phyloP scores from a whole-genome alignment of 1,140 invertebrate genomes.

The Neodiprion fabricii region DNA sequence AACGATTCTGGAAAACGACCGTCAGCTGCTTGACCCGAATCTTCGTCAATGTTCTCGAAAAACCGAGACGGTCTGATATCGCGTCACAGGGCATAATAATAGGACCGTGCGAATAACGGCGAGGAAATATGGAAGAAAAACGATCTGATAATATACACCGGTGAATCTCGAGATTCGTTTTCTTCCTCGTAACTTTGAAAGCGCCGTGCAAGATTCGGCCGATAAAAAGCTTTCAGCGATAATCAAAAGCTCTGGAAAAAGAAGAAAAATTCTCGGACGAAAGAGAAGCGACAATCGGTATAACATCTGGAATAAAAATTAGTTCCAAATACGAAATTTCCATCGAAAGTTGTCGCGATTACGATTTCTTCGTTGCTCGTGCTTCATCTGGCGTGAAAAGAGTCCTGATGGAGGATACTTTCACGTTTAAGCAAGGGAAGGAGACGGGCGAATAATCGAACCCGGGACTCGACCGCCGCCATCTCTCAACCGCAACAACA shows the following conservation, averaged over 20 bases:
- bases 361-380: neutral
- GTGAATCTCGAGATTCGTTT: too few species aligned
- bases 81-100: too few species aligned
- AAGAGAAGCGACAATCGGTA: neutral
- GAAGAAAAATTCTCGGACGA: neutral
- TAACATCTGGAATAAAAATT: neutral
- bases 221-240: too few species aligned
- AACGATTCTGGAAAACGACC: slow-evolving; percentile 15
- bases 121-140: too few species aligned
- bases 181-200: too few species aligned
- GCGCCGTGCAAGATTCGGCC: too few species aligned
- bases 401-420: neutral
- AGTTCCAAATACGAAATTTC: neutral
- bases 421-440: neutral
- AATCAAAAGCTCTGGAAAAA: too few species aligned
- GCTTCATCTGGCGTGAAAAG: neutral
- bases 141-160: too few species aligned
- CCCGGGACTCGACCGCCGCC: too few species aligned
- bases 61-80: neutral
- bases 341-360: neutral
- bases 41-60: slow-evolving; percentile 11
- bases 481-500: too few species aligned
- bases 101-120: too few species aligned
- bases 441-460: neutral
- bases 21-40: slow-evolving; percentile 28